Evolutionary conservation across 2,797 vertebrate species (phyloP), one percentile per base, ranked within the genome.

Genomic region (Sebastes jordani): DNA sequence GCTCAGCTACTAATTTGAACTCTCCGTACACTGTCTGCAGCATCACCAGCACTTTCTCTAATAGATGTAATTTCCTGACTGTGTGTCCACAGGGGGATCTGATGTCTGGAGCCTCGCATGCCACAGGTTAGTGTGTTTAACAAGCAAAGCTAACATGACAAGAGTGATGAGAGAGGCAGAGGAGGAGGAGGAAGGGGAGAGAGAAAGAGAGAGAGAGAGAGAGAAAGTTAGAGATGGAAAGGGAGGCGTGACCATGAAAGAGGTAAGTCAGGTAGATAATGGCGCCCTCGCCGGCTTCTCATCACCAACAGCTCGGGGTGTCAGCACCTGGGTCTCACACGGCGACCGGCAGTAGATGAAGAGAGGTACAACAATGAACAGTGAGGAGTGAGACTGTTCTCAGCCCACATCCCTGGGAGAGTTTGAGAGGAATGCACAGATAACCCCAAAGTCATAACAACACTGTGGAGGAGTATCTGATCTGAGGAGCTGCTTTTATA

Each of bases 371-470:
- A 90, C 72, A 84, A 86, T 49, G 25, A 63, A 46, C 58, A 6
- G 65, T 0, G 75, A 88, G 49, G 69, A 83, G 74, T 30, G 79
- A 82, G 72, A 58, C 70, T 78, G 65, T 82, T 89, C 81, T 86
- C 84, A 78, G 56, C 71, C 71, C 71, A 23, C 52, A 72, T 85
- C 86, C 71, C 80, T 70, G 84, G 71, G 85, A 89, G 86, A 87
- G 89, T 81, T 55, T 18, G 71, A 74, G 71, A 89, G 86, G 91
- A 91, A 93, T 90, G 89, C 76, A 72, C 71, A 81, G 88, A 93
- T 90, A 91, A 88, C 82, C 83, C 88, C 85, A 79, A 64, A 89
- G 91, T 86, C 91, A 91, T 64, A 93, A 93, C 90, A 93, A 87
- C 54, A 59, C 54, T 16, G 67, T 6, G 23, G 74, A 79, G 66